Percentiles rank a stretch among this genome's conserved stretches.
Evolutionary conservation across 2,888 invertebrate species (phyloP).

Genomic region (Choreutis nemorana): DNA sequence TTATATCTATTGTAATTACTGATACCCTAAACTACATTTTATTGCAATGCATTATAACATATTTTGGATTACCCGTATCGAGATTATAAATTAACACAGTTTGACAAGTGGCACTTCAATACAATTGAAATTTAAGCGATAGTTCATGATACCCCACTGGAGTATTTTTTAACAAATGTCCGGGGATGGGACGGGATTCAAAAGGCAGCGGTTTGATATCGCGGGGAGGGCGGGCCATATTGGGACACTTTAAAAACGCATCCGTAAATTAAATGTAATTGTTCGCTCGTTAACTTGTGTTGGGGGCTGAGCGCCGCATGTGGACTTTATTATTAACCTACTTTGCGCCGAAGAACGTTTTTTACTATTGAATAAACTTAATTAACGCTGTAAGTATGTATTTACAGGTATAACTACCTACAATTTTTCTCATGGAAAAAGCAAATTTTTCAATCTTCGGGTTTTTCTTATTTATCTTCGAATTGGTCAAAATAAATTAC

Average conservation of each 20-base stretch:
- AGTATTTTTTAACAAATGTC: slow-evolving; percentile 63
- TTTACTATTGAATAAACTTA: too few species aligned
- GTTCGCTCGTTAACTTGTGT: slow-evolving; percentile 60
- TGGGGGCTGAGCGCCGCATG: too few species aligned
- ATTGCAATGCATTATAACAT: background rate
- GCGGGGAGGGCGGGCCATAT: slow-evolving; percentile 36
- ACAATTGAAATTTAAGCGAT: slow-evolving; percentile 53
- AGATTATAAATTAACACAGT: background rate
- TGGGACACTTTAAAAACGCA: slow-evolving; percentile 58
- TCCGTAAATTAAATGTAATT: slow-evolving; percentile 65
- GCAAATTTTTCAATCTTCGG: too few species aligned
- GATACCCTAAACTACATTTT: background rate
- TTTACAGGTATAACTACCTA: too few species aligned
- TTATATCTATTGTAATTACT: background rate
- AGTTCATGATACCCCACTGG: slow-evolving; percentile 49
- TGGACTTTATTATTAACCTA: too few species aligned
- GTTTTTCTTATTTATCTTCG: too few species aligned
- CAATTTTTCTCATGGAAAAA: too few species aligned
- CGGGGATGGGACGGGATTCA: slow-evolving; percentile 31
- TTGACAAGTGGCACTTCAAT: slow-evolving; percentile 43
- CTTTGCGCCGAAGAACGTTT: too few species aligned
- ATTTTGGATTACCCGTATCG: background rate
- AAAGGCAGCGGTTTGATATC: slow-evolving; percentile 32
- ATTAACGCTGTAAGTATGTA: too few species aligned
- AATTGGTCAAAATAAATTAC: too few species aligned